These are phyloP conservation scores for Dolichallabes microphthalmus DNA, from an alignment of 2,113 vertebrate genomes.

Conservation along the genomic window DNA sequence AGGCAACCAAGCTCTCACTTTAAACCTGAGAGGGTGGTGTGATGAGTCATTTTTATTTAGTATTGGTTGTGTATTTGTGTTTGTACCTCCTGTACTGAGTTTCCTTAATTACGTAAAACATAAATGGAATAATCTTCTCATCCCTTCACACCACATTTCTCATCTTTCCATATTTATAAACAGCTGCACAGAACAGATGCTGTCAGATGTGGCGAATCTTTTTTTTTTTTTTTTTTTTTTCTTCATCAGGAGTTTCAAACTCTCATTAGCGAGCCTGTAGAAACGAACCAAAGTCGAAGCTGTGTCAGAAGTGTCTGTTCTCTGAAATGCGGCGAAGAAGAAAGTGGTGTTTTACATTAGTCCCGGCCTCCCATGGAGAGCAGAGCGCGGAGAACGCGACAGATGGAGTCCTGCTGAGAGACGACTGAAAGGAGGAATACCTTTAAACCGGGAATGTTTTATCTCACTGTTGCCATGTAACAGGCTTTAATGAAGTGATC, in stretches of 20 bases:
- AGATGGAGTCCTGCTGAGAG: conserved; percentile 20
- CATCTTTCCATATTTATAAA: conserved; percentile 13
- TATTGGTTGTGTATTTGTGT: too few species aligned
- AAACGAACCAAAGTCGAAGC: background rate
- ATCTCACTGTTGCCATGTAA: conserved; percentile 12
- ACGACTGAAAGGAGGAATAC: background rate
- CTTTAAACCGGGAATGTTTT: background rate
- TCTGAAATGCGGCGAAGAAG: background rate
- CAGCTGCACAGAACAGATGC: background rate
- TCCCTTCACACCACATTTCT: background rate
- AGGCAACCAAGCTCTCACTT: background rate
- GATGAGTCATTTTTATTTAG: background rate
- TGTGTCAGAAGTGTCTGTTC: conserved; percentile 21
- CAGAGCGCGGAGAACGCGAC: background rate
- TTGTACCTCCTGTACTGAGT: background rate
- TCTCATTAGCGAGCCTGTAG: background rate
- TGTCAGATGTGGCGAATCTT: background rate
- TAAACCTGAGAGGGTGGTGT: background rate
- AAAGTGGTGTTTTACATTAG: conserved; percentile 20
- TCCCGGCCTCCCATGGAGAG: background rate
- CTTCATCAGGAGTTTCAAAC: background rate
- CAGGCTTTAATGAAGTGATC: conserved; percentile 4
- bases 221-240: background rate
- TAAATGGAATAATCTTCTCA: background rate
- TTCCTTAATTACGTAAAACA: background rate